Evolutionary conservation across 1,140 invertebrate genomes (phyloP), one percentile per base, ranked within the genome.

Genomic region (Rhynchophorus ferrugineus): DNA sequence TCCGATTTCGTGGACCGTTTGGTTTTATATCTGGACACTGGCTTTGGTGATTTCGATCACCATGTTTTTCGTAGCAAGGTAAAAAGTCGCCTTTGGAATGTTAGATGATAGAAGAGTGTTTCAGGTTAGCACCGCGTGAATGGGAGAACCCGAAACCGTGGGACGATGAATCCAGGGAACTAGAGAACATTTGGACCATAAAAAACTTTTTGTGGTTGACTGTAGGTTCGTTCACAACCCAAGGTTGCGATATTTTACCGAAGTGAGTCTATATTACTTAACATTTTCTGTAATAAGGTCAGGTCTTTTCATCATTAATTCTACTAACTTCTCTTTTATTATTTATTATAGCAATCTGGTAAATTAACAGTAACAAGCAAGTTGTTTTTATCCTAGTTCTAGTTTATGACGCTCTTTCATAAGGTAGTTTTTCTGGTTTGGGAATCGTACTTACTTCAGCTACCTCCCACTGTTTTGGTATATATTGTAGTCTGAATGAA

Each of bases 71-170:
- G 51, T 59, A n/a, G 52, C 57, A 34, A 58, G 60, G 58, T 60
- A 48, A 71, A 19, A 19, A 49, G 24, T 11, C 11, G 11, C 11
- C 5, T 39, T 11, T 35, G 14, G 13, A 34, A 39, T 21, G 21
- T 17, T 43, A 19, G 3, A 17, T 6, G 7, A 17, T 43, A 19
- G 41, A 9, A 8, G 14, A 37, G 14, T 33, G 29, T 63, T 71
- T 58, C 63, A 89, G 88, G 67, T 79, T 92, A 61, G 80, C 85
- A 18, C 88, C 89, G 1, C 81, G 80, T 29, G 91, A 95, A 70
- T 95, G 92, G 92, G 78, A 83, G 51, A 89, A 85, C 68, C 85
- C 89, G 2, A 87, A 91, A 73, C 88, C 89, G 1, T 91, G 88
- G 64, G 81, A 88, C 61, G 74, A 79, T 38, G 80, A 88, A 45